Conservation (phyloP, 2,888 invertebrate species). For the Aleiodes alternator region DNA sequence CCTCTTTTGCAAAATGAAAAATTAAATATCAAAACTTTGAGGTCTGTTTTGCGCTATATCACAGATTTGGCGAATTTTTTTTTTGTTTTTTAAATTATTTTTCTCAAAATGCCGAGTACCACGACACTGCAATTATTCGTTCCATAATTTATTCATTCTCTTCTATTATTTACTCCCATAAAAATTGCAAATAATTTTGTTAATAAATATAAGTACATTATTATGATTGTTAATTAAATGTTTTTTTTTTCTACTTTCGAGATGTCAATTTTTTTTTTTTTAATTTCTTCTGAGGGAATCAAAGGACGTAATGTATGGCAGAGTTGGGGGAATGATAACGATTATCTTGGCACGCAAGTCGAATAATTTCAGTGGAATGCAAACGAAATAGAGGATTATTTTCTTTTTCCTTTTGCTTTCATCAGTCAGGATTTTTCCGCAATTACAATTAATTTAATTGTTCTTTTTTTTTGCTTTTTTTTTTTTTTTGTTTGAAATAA, state of each 20-base stretch:
- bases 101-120: conserved; percentile 5
- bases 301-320: conserved; percentile 1
- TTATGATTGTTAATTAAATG: too few species aligned
- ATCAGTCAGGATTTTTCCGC: conserved; percentile 9
- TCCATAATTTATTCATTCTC: conserved; percentile 11
- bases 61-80: conserved; percentile 71
- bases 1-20: conserved; percentile 52
- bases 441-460: conserved; percentile 20
- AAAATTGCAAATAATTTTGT: background rate
- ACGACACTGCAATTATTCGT: conserved; percentile 45
- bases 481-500: background rate
- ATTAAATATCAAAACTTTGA: conserved; percentile 65
- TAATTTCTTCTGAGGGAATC: background rate
- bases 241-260: too few species aligned
- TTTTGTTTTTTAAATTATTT: background rate
- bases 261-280: too few species aligned
- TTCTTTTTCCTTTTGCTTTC: background rate
- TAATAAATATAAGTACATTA: too few species aligned
- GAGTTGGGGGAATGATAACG: conserved; percentile 13
- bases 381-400: conserved; percentile 8
- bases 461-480: background rate
- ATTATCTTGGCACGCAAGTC: conserved; percentile 44
- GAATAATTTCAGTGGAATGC: conserved; percentile 22
- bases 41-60: conserved; percentile 70
- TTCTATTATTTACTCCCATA: conserved; percentile 4